Evolutionary conservation across 2,113 vertebrate genomes (phyloP).

Genomic region (Odocoileus hemionus): DNA sequence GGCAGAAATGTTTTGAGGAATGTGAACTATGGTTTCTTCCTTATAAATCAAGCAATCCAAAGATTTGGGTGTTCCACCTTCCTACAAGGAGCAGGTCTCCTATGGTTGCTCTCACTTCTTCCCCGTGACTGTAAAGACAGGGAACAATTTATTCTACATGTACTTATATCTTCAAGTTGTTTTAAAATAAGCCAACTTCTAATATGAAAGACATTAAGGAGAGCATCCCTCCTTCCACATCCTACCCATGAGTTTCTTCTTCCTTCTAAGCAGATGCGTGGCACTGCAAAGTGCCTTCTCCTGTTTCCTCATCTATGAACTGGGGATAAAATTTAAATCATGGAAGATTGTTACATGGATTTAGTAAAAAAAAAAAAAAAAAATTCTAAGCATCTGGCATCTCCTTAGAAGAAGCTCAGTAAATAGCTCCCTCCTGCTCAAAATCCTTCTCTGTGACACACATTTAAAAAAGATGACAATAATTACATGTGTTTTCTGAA

Average conservation of each 20-base stretch:
- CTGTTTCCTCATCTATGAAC: not conserved
- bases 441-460: not conserved
- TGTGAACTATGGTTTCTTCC: not conserved
- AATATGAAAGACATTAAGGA: not conserved
- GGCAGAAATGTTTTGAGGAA: not conserved
- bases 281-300: not conserved
- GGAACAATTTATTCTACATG: not conserved
- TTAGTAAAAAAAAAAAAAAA: not conserved
- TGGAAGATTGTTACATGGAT: not conserved
- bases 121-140: not conserved
- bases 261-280: not conserved
- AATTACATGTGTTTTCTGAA: slow-evolving; percentile 9
- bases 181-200: not conserved
- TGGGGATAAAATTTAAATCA: not conserved
- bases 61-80: not conserved
- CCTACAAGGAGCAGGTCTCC: not conserved
- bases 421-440: not conserved
- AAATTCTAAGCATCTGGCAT: not conserved
- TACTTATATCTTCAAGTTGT: not conserved
- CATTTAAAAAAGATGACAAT: not conserved
- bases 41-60: not conserved
- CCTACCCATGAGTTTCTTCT: not conserved
- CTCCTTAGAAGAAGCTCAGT: not conserved
- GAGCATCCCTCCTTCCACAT: not conserved
- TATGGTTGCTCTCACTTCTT: not conserved